These are phyloP conservation scores for Rhinichthys osculus DNA, from an alignment of 2,797 vertebrate genomes.

Conservation along the genomic window DNA sequence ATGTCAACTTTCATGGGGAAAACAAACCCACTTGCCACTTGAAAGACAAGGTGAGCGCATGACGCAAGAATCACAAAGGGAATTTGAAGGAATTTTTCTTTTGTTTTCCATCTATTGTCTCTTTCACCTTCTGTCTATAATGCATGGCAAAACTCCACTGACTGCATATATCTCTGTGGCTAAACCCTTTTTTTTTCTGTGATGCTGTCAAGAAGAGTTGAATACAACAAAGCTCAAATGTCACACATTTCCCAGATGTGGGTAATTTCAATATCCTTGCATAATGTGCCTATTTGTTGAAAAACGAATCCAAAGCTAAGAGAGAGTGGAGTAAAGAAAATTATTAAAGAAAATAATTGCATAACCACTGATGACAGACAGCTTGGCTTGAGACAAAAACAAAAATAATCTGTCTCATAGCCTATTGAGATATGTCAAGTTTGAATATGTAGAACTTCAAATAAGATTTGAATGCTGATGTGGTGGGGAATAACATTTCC, in stretches of 20 bases:
- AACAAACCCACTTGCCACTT: constrained; percentile 52
- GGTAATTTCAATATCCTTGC: constrained; percentile 4
- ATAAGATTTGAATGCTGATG: not conserved
- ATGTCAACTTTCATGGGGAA: constrained; percentile 47
- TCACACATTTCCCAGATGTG: constrained; percentile 3
- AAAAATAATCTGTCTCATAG: not conserved
- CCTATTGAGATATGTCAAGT: not conserved
- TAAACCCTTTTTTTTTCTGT: constrained; percentile 46
- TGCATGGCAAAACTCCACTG: constrained; percentile 63
- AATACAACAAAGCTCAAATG: constrained; percentile 15
- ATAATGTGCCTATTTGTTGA: not conserved
- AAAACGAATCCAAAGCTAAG: not conserved
- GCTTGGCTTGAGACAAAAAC: not conserved
- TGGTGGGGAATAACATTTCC: not conserved
- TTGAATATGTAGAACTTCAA: constrained; percentile 11
- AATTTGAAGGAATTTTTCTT: constrained; percentile 53
- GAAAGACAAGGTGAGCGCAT: constrained; percentile 61
- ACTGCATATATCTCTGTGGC: constrained; percentile 55
- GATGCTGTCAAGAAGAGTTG: constrained; percentile 26
- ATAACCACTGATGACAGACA: not conserved
- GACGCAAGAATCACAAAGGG: constrained; percentile 37
- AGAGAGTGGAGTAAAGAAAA: not conserved
- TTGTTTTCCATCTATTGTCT: constrained; percentile 54
- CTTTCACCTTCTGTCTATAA: constrained; percentile 59
- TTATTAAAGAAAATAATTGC: not conserved